Conservation (phyloP, 1,140 invertebrate species). For the Piezodorus guildinii region DNA sequence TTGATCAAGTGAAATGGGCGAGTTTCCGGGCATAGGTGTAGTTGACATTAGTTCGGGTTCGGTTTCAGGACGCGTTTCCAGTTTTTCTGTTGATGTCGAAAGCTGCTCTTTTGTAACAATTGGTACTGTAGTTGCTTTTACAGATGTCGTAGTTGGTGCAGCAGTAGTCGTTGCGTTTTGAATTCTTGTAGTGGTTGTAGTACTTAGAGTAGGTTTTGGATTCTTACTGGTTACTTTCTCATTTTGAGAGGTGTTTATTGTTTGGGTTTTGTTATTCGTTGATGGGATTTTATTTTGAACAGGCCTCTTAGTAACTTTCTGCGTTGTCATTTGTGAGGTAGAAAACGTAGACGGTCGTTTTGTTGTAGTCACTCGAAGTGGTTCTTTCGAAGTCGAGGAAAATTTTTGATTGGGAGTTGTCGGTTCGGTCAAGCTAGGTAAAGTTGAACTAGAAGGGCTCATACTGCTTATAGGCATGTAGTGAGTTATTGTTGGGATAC, state of each 20-base stretch:
- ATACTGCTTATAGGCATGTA: slow-evolving; percentile 21
- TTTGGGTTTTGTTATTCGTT: slow-evolving; percentile 3
- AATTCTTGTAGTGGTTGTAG: slow-evolving; percentile 30
- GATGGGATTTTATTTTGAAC: slow-evolving; percentile 13
- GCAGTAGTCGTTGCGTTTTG: slow-evolving; percentile 24
- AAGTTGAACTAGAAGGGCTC: background rate
- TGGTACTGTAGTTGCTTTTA: background rate
- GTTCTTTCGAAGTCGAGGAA: background rate
- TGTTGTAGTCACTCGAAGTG: background rate
- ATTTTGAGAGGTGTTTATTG: slow-evolving; percentile 6
- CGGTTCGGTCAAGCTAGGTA: background rate
- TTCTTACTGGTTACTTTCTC: slow-evolving; percentile 6
- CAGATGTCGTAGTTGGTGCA: background rate
- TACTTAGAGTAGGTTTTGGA: slow-evolving; percentile 27
- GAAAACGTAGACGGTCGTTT: background rate
- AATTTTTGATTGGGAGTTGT: background rate
- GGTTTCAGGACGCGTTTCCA: too few relatives aligned
- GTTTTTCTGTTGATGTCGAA: background rate
- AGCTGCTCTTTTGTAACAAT: background rate
- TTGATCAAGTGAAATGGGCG: too few relatives aligned
- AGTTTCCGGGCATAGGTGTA: too few relatives aligned
- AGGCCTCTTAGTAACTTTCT: slow-evolving; percentile 18
- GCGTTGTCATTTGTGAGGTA: background rate
- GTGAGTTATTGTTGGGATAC: slow-evolving; percentile 24
- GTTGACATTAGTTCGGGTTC: too few relatives aligned